These are phyloP conservation scores for Tylochromis polylepis DNA, from an alignment of 2,113 vertebrate genomes.

Conservation along the genomic window DNA sequence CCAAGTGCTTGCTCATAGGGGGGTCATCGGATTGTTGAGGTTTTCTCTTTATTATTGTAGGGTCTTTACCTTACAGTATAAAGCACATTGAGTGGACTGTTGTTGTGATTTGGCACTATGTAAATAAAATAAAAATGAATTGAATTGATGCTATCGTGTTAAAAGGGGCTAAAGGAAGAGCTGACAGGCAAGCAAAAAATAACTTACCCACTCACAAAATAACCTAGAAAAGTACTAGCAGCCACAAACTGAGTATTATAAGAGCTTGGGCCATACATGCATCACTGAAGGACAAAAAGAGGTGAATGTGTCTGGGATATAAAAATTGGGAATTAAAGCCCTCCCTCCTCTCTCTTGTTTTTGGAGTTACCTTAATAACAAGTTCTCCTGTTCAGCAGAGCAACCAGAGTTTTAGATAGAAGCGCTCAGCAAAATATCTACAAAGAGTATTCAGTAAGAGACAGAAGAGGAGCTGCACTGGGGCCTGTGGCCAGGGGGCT, in stretches of 20 bases:
- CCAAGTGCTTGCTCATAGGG: neutral
- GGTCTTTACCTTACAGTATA: neutral
- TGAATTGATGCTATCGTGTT: neutral
- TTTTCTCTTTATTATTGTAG: neutral
- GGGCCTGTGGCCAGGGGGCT: conserved; percentile 5
- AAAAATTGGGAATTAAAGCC: neutral
- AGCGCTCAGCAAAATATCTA: neutral
- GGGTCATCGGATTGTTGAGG: accelerated
- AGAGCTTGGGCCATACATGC: neutral
- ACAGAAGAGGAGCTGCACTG: neutral
- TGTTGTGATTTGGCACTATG: neutral
- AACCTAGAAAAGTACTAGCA: neutral
- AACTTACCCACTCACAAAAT: neutral
- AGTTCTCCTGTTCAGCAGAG: conserved; percentile 4
- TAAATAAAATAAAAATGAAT: neutral
- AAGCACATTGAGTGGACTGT: neutral
- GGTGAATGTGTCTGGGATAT: neutral
- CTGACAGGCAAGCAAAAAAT: neutral
- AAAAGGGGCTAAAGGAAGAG: neutral
- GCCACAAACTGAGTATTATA: neutral
- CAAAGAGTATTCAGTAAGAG: conserved; percentile 10
- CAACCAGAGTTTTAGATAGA: neutral
- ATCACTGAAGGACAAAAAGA: neutral
- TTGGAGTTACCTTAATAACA: conserved; percentile 20
- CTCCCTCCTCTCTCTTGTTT: neutral